Evolutionary conservation across 2,113 vertebrate genomes (phyloP).

Genomic region (Hippocampus mohnikei): DNA sequence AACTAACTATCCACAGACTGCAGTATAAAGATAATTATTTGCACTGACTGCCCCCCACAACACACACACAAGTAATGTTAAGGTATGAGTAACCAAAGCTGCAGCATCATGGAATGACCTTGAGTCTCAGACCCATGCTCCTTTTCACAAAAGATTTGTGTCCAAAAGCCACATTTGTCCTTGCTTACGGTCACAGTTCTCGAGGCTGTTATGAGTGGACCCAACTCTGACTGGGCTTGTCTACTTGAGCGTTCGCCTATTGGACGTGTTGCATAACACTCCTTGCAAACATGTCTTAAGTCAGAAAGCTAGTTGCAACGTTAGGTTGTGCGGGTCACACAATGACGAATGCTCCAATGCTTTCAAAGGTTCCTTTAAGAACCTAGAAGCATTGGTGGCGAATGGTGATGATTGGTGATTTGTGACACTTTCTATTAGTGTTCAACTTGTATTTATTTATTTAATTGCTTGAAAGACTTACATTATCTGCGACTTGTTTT

Average conservation of each 20-base stretch:
- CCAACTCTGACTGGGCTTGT: slow-evolving; percentile 29
- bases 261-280: slow-evolving; percentile 39
- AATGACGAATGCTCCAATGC: neutral
- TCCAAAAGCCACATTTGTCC: slow-evolving; percentile 48
- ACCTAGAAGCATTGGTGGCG: neutral
- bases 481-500: too few relatives aligned
- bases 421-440: too few relatives aligned
- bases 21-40: neutral
- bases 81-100: slow-evolving; percentile 55
- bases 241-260: neutral
- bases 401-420: neutral
- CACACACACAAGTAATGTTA: slow-evolving; percentile 10
- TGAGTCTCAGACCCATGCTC: slow-evolving; percentile 41
- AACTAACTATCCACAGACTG: slow-evolving; percentile 21
- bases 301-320: neutral
- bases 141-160: slow-evolving; percentile 60
- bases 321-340: neutral
- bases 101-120: slow-evolving; percentile 54
- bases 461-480: too few relatives aligned
- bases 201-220: slow-evolving; percentile 22
- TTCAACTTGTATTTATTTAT: too few relatives aligned
- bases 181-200: slow-evolving; percentile 23
- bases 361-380: neutral
- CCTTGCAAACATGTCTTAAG: slow-evolving; percentile 13
- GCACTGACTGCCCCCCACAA: slow-evolving; percentile 10